Conservation (phyloP, 2,113 vertebrate genomes). For the Sclerurus mexicanus region DNA sequence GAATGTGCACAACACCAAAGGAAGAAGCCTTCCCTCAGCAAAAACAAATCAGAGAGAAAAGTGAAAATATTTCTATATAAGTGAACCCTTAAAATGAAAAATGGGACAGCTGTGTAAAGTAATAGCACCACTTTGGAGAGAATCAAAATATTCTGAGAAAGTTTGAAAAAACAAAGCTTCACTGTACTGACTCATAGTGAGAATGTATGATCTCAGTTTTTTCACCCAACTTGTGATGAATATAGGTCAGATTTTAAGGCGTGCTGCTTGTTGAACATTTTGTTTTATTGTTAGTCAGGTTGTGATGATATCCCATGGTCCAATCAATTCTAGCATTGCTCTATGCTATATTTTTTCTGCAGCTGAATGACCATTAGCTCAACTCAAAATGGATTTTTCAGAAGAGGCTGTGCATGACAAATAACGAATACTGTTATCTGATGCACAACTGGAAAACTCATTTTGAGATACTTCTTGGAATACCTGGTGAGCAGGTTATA, state of each 20-base stretch:
- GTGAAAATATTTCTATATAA: neutral
- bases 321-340: neutral
- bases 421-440: neutral
- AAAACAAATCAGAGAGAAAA: neutral
- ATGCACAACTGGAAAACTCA: neutral
- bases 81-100: neutral
- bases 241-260: neutral
- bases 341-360: neutral
- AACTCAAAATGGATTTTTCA: constrained; percentile 19
- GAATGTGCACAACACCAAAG: neutral
- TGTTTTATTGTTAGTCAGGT: neutral
- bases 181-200: neutral
- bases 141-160: neutral
- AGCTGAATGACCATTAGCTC: neutral
- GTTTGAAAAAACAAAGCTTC: neutral
- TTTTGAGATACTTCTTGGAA: neutral
- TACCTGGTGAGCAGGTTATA: neutral
- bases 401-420: neutral
- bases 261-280: neutral
- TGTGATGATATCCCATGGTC: neutral
- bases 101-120: neutral
- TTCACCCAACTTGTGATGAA: neutral
- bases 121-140: neutral
- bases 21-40: neutral
- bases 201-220: accelerated